Conservation (phyloP, 2,888 invertebrate genomes). For the Diarsia rubi region DNA sequence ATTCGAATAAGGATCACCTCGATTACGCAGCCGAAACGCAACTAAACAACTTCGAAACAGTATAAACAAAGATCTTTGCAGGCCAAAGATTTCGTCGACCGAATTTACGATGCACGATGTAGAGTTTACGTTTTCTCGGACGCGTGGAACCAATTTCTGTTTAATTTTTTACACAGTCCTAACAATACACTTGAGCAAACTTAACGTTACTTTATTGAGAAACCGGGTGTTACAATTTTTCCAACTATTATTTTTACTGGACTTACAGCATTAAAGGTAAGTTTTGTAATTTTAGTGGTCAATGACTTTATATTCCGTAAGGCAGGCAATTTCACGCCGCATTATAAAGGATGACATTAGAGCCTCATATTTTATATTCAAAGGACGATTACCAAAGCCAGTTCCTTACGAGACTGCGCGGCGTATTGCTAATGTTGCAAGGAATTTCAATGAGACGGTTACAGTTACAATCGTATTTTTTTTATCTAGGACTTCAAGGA, state of each 20-base stretch:
- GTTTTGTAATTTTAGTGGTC: slow-evolving; percentile 21
- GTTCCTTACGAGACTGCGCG: slow-evolving; percentile 76
- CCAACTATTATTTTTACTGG: not conserved
- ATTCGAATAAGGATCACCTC: slow-evolving; percentile 87
- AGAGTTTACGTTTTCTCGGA: slow-evolving; percentile 64
- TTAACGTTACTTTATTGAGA: slow-evolving; percentile 71
- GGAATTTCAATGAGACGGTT: slow-evolving; percentile 74
- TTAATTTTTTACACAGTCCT: slow-evolving; percentile 49
- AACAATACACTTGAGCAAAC: slow-evolving; percentile 76
- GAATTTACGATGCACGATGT: slow-evolving; percentile 69
- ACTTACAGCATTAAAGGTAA: slow-evolving; percentile 2
- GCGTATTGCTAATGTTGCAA: slow-evolving; percentile 71
- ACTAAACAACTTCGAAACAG: slow-evolving; percentile 81
- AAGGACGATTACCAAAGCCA: slow-evolving; percentile 71
- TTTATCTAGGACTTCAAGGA: slow-evolving; percentile 51
- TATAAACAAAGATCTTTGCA: slow-evolving; percentile 80
- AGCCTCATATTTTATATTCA: slow-evolving; percentile 75
- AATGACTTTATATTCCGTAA: slow-evolving; percentile 46
- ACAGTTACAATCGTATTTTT: slow-evolving; percentile 72
- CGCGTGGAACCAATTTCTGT: slow-evolving; percentile 67
- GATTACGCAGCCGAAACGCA: slow-evolving; percentile 83
- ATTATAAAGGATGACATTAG: slow-evolving; percentile 64
- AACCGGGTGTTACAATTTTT: slow-evolving; percentile 23
- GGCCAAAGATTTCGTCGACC: slow-evolving; percentile 75
- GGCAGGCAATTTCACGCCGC: slow-evolving; percentile 17